phyloP scores from a whole-genome alignment of 2,797 vertebrate species.

The Pseudopleuronectes americanus region DNA sequence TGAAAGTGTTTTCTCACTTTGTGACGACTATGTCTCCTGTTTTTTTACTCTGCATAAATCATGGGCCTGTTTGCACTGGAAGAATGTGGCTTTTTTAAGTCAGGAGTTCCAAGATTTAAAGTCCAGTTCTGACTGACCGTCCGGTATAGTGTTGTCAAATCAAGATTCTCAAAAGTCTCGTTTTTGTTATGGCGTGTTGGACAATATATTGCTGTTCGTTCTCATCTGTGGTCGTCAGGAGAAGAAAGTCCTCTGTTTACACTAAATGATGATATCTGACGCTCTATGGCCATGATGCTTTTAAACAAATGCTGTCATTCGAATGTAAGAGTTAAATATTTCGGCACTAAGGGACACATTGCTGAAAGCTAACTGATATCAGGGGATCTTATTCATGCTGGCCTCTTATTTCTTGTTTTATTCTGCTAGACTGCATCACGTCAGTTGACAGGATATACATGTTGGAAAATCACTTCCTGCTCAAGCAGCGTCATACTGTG shows the following conservation, averaged over 20 bases:
- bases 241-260: slow-evolving; percentile 63
- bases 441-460: background rate
- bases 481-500: slow-evolving; percentile 12
- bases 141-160: slow-evolving; percentile 36
- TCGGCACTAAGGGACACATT: slow-evolving; percentile 43
- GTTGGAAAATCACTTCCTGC: background rate
- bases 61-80: slow-evolving; percentile 37
- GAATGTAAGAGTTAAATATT: slow-evolving; percentile 78
- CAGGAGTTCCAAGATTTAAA: slow-evolving; percentile 27
- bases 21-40: slow-evolving; percentile 21
- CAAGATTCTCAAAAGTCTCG: slow-evolving; percentile 2
- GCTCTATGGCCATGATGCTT: slow-evolving; percentile 41
- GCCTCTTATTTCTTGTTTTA: slow-evolving; percentile 28
- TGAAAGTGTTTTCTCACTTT: slow-evolving; percentile 22
- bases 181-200: background rate
- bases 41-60: slow-evolving; percentile 24
- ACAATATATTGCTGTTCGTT: slow-evolving; percentile 49
- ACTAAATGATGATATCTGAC: slow-evolving; percentile 49
- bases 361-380: slow-evolving; percentile 72
- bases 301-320: slow-evolving; percentile 52
- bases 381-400: slow-evolving; percentile 52
- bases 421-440: slow-evolving; percentile 29
- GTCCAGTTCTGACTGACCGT: slow-evolving; percentile 3
- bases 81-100: slow-evolving; percentile 37
- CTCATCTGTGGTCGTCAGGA: slow-evolving; percentile 53